phyloP scores from a whole-genome alignment of 2,113 vertebrate species.

The Chaetodon trifascialis region DNA sequence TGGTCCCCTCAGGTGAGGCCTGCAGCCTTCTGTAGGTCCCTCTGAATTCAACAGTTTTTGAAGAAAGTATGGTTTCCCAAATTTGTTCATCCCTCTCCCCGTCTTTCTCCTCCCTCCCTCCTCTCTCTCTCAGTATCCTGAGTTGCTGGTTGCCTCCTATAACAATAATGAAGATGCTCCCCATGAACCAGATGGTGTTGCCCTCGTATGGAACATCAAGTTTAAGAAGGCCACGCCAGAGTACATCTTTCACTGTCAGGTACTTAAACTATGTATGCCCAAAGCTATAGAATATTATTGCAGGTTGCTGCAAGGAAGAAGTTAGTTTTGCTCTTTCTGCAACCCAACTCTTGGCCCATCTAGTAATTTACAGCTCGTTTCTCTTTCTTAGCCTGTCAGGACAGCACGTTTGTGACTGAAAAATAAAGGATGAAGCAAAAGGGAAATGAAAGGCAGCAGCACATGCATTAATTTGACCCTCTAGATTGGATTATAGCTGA shows the following conservation, averaged over 20 bases:
- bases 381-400: not conserved
- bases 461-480: conserved; percentile 24
- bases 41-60: not conserved
- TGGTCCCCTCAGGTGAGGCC: conserved; percentile 94
- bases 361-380: conserved; percentile 3
- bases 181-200: conserved; percentile 96
- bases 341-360: not conserved
- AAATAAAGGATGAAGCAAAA: conserved; percentile 22
- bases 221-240: conserved; percentile 98
- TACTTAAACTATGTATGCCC: conserved; percentile 62
- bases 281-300: not conserved
- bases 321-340: no score
- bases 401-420: conserved; percentile 15
- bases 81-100: not conserved
- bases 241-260: conserved; percentile 98
- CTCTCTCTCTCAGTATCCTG: conserved; percentile 88
- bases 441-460: conserved; percentile 19
- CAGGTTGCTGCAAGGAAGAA: no score
- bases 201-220: conserved; percentile 98
- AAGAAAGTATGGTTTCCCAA: no score
- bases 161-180: conserved; percentile 98
- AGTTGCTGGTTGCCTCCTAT: conserved; percentile 97
- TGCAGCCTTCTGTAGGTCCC: not conserved
- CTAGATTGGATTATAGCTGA: conserved; percentile 35
- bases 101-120: not conserved